Percentiles rank a stretch among this genome's conserved stretches.
These are phyloP conservation scores for Chelon auratus DNA, from an alignment of 2,797 vertebrate genomes.

Conservation along the genomic window DNA sequence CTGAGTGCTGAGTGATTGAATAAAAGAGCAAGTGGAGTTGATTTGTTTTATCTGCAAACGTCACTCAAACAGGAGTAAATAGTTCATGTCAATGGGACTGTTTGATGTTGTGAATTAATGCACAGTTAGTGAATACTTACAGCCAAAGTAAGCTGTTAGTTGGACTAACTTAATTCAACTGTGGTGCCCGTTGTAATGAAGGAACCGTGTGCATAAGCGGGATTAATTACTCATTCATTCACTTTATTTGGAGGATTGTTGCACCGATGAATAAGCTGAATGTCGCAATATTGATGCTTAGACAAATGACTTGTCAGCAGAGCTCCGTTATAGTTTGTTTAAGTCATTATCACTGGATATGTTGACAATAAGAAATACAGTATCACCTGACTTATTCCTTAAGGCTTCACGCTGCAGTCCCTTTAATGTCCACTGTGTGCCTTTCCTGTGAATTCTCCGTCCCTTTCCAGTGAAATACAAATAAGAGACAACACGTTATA, in stretches of 20 bases:
- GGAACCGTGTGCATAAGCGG: not conserved
- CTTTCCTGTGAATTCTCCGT: not conserved
- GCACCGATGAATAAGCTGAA: not conserved
- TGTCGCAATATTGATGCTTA: not conserved
- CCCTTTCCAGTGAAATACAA: not conserved
- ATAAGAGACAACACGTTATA: not conserved
- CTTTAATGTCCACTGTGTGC: not conserved
- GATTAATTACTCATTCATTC: not conserved
- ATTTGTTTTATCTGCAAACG: slow-evolving; percentile 1
- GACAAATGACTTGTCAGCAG: not conserved
- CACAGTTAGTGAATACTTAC: slow-evolving; percentile 13
- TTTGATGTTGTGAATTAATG: slow-evolving; percentile 1
- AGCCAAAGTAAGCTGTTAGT: not conserved
- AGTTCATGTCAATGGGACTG: not conserved
- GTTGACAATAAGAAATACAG: slow-evolving; percentile 4
- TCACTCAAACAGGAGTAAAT: not conserved
- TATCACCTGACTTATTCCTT: not conserved
- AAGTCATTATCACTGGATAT: not conserved
- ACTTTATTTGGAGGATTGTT: not conserved
- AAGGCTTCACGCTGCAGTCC: not conserved
- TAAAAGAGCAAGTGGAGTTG: not conserved
- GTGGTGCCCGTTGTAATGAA: not conserved
- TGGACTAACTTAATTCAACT: slow-evolving; percentile 13
- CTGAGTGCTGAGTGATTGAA: not conserved
- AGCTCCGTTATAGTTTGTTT: not conserved